Conservation (phyloP, 2,888 invertebrate species). For the Entomobrya proxima region DNA sequence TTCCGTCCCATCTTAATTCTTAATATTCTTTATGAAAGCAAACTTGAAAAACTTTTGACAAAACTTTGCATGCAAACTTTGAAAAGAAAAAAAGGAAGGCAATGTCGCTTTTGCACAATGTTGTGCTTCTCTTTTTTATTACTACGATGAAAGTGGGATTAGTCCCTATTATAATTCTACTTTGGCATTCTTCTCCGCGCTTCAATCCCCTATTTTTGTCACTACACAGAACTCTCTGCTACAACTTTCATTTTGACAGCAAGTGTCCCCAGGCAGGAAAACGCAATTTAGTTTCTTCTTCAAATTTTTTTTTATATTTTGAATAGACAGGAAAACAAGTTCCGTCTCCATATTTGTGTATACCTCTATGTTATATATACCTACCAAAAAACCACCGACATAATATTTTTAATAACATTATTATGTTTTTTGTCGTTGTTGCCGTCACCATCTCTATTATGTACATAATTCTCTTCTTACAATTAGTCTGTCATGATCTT, state of each 20-base stretch:
- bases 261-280: constrained; percentile 25
- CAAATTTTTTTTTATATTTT: constrained; percentile 20
- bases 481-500: background rate
- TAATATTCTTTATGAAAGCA: too few species aligned
- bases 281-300: constrained; percentile 15
- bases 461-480: constrained; percentile 9
- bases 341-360: too few species aligned
- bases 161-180: too few species aligned
- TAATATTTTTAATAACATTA: too few species aligned
- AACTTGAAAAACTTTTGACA: background rate
- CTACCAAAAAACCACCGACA: too few species aligned
- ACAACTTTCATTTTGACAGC: constrained; percentile 25
- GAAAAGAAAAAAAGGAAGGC: background rate
- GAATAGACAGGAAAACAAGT: constrained; percentile 20
- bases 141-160: too few species aligned
- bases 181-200: too few species aligned
- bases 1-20: background rate
- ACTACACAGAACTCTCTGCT: background rate
- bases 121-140: too few species aligned
- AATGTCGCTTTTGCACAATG: too few species aligned
- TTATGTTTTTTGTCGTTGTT: background rate
- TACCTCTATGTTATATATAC: too few species aligned
- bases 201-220: constrained; percentile 6
- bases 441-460: background rate
- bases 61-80: background rate